phyloP scores from a whole-genome alignment of 23 tunicate species.

The Styela clava region DNA sequence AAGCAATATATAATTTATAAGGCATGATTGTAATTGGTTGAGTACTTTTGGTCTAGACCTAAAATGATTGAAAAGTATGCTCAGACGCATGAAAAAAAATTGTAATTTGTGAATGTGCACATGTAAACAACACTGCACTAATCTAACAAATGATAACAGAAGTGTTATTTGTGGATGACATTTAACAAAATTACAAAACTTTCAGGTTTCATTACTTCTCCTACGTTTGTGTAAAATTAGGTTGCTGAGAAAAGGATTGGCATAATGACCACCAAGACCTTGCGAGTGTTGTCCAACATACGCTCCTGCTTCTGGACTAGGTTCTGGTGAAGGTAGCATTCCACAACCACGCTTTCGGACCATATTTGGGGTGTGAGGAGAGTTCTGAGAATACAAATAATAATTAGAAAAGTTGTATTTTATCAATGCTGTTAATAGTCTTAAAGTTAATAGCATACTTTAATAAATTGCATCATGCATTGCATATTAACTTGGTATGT shows the following conservation, averaged over 20 bases:
- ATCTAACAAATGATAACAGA: too few species aligned
- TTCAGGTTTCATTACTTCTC: slow-evolving; percentile 76
- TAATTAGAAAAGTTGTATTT: background rate
- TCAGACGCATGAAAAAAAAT: too few species aligned
- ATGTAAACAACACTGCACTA: too few species aligned
- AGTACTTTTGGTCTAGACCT: too few species aligned
- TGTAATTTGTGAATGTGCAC: too few species aligned
- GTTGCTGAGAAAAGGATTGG: slow-evolving; percentile 17
- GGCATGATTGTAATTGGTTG: too few species aligned
- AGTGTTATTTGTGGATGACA: too few species aligned
- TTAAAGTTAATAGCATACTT: background rate
- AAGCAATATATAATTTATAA: too few species aligned
- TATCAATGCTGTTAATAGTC: background rate
- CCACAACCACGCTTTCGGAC: slow-evolving; percentile 27
- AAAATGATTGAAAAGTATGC: too few species aligned
- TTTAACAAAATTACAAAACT: too few species aligned
- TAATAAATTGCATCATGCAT: too few species aligned
- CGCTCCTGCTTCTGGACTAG: slow-evolving; percentile 94
- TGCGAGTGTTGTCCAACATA: slow-evolving; percentile 96
- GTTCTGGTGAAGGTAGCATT: slow-evolving; percentile 84
- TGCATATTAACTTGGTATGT: too few species aligned
- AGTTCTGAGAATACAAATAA: slow-evolving; percentile 16
- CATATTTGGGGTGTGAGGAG: slow-evolving; percentile 49
- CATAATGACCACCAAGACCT: slow-evolving; percentile 92
- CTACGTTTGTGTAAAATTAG: slow-evolving; percentile 33